phyloP scores from a whole-genome alignment of 2,888 invertebrate genomes.

The Mactromeris polynyma region DNA sequence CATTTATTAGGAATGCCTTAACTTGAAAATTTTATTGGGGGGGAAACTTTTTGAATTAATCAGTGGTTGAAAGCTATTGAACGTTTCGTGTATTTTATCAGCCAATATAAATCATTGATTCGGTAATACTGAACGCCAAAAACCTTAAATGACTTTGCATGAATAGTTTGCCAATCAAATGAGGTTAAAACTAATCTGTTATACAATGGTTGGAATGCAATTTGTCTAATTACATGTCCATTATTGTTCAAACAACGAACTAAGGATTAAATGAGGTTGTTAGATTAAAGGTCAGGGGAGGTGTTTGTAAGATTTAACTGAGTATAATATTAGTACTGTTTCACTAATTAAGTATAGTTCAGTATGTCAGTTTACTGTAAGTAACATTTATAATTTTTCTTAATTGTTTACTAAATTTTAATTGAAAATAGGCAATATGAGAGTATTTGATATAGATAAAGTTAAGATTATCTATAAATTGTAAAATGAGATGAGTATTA shows the following conservation, averaged over 20 bases:
- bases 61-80: background rate
- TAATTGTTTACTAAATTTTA: too few relatives aligned
- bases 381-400: too few relatives aligned
- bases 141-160: background rate
- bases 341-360: background rate
- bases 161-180: background rate
- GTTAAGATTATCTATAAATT: too few relatives aligned
- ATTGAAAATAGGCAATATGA: too few relatives aligned
- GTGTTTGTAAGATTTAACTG: conserved; percentile 1
- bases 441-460: too few relatives aligned
- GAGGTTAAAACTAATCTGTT: background rate
- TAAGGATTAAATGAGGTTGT: background rate
- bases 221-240: conserved; percentile 11
- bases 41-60: background rate
- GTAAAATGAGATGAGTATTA: too few relatives aligned
- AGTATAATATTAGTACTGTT: background rate
- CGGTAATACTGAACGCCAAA: background rate
- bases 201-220: background rate
- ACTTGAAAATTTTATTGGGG: background rate
- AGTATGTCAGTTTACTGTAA: background rate
- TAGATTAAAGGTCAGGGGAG: background rate
- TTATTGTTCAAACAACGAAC: background rate
- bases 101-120: background rate
- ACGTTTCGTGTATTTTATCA: background rate
- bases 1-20: background rate